Base-by-base conservation (phyloP, 2,113 vertebrate species). In the Pleuronectes platessa region DNA sequence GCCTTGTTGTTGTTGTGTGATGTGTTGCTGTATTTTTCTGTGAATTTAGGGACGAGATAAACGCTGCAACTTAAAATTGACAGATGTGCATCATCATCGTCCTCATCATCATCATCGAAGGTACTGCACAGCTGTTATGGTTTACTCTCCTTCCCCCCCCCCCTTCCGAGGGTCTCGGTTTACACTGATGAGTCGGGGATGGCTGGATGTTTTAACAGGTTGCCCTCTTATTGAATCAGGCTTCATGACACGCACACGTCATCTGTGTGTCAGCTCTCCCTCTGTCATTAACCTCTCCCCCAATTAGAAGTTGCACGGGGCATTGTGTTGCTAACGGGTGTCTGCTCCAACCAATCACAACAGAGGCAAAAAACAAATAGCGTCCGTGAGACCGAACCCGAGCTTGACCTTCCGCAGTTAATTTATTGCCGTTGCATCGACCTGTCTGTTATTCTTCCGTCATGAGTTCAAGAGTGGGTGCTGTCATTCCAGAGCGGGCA, bases 21-120 rank as follows among this genome's bases (percentile, higher is more conserved):
- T 61, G 87, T 91, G 73, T 91, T 83, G 80, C 82, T 89, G 89
- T 93, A 72, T 82, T 82, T 82, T 74, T 84, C 68, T 68, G 78
- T 86, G 81, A 51, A 66, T 83, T 67, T 68, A 76, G 82, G 80
- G 84, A 87, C 56, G 27, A 17, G 51, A 56, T 23, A 9, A 26
- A 71, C n/a, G 68, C 45, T 74, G 69, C 35, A 66, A 23, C 60
- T 78, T 53, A 23, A 23, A 51, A 18, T 64, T 81, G 24, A 68
- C 86, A 79, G 74, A 76, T 67, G 71, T 86, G 76, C 56, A 14
- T 21, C 31, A 31, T 31, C 31, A 31, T 31, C 27, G 0, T 27
- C 51, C 2, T 10, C 53, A 3, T 54, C 53, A 18, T 51, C 18
- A 3, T 18, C 47, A 18, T 18, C 17, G 15, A 18, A 3, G 42